Percentiles rank a stretch among this genome's conserved stretches.
phyloP scores from a whole-genome alignment of 2,888 invertebrate species.

The Catocala fraxini region DNA sequence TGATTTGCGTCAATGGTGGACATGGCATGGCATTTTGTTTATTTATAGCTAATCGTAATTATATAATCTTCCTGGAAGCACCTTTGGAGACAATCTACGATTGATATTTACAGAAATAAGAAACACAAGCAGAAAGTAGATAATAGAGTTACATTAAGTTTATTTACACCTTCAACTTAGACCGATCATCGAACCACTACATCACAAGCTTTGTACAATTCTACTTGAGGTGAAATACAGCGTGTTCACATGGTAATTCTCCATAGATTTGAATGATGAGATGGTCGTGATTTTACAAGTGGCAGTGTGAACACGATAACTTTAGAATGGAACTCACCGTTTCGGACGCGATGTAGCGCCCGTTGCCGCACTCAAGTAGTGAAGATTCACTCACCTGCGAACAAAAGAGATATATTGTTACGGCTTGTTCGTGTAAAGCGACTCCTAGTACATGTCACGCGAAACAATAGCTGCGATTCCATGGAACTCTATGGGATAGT shows the following conservation, averaged over 20 bases:
- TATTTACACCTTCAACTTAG: background rate
- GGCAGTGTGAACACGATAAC: slow-evolving; percentile 49
- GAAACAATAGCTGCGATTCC: slow-evolving; percentile 33
- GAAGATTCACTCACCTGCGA: slow-evolving; percentile 87
- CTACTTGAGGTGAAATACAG: slow-evolving; percentile 20
- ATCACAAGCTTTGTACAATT: slow-evolving; percentile 8
- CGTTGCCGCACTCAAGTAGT: slow-evolving; percentile 87
- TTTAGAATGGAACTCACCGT: slow-evolving; percentile 79
- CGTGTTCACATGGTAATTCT: slow-evolving; percentile 29
- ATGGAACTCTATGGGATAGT: slow-evolving; percentile 31
- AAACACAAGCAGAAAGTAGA: too few species aligned
- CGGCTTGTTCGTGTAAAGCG: slow-evolving; percentile 28
- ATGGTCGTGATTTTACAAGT: slow-evolving; percentile 33
- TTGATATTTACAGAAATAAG: too few species aligned
- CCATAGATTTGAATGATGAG: slow-evolving; percentile 30
- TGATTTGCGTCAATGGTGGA: background rate
- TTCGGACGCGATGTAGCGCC: slow-evolving; percentile 86
- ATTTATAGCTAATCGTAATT: too few species aligned
- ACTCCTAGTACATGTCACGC: slow-evolving; percentile 28
- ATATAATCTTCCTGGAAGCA: too few species aligned
- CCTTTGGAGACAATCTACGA: background rate
- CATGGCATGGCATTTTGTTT: too few species aligned
- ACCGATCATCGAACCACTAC: background rate
- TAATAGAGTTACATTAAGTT: background rate
- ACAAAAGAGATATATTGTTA: slow-evolving; percentile 58